A percentile compares a stretch with the other conserved stretches of the same genome.
These are phyloP conservation scores for Phyllopteryx taeniolatus DNA, from an alignment of 2,113 vertebrate genomes.

Conservation along the genomic window DNA sequence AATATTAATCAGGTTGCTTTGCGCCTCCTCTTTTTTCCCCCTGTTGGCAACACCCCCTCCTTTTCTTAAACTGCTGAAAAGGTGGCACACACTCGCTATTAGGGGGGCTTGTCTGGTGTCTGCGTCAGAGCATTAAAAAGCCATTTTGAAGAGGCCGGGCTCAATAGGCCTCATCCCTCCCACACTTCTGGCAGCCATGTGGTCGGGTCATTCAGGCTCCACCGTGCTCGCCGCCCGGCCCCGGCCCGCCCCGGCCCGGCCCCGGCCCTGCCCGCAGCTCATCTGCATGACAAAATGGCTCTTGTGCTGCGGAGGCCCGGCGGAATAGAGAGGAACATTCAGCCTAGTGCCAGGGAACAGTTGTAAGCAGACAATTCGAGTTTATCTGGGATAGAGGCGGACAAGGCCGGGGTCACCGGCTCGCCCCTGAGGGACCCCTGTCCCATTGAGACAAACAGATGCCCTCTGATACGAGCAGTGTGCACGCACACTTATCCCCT, in stretches of 20 bases:
- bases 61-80: constrained; percentile 77
- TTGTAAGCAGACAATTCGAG: constrained; percentile 84
- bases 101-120: constrained; percentile 83
- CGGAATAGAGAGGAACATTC: constrained; percentile 78
- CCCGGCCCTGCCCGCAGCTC: constrained; percentile 55
- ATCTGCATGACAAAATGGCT: constrained; percentile 81
- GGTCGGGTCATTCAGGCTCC: constrained; percentile 84
- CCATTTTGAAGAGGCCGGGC: constrained; percentile 95
- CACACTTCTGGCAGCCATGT: constrained; percentile 99
- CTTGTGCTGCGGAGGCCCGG: constrained; percentile 75
- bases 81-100: constrained; percentile 79
- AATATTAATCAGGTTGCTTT: constrained; percentile 99
- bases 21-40: constrained; percentile 57
- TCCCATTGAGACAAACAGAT: constrained; percentile 74
- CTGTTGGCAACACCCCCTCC: constrained; percentile 65
- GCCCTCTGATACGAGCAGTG: constrained; percentile 65
- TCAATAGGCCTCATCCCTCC: constrained; percentile 96
- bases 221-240: constrained; percentile 69
- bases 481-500: constrained; percentile 57
- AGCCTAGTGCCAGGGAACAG: constrained; percentile 78
- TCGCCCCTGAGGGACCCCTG: constrained; percentile 69
- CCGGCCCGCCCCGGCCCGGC: constrained; percentile 33
- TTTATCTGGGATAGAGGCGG: constrained; percentile 82
- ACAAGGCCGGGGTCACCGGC: constrained; percentile 79
- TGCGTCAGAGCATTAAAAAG: constrained; percentile 94